Percentiles rank a stretch among this genome's conserved stretches.
Evolutionary conservation across 2,888 invertebrate species (phyloP).

Genomic region (Julus scanicus): DNA sequence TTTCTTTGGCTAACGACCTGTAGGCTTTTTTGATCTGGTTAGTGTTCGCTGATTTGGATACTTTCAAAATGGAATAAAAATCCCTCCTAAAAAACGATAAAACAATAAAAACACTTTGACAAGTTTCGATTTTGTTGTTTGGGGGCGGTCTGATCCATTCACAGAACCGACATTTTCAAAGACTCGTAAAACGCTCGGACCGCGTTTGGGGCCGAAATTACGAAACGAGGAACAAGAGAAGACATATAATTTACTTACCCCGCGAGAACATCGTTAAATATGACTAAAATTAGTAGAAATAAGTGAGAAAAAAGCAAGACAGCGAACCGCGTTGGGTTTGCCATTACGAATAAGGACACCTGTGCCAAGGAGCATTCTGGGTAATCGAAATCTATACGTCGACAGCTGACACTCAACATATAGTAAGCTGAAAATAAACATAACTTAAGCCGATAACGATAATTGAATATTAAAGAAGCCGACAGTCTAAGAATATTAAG

Average conservation of each 20-base stretch:
- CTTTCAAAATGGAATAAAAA: constrained; percentile 92
- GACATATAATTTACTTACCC: background rate
- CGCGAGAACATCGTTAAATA: constrained; percentile 4
- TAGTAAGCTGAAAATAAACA: no score
- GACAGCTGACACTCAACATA: background rate
- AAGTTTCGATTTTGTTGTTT: background rate
- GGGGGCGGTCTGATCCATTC: background rate
- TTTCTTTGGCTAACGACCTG: constrained; percentile 90
- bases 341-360: constrained; percentile 40
- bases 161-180: background rate
- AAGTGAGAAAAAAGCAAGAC: background rate
- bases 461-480: no score
- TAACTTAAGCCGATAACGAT: no score
- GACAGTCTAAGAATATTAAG: no score
- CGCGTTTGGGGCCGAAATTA: background rate
- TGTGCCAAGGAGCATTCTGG: constrained; percentile 43
- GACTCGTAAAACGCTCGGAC: background rate
- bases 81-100: constrained; percentile 75
- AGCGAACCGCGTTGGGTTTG: background rate
- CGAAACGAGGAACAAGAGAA: no score
- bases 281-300: constrained; percentile 6
- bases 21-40: constrained; percentile 99
- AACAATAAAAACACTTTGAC: background rate
- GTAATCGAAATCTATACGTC: background rate
- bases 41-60: constrained; percentile 83